Percentiles rank a stretch among this genome's conserved stretches.
phyloP scores from a whole-genome alignment of 1,140 invertebrate genomes.

The Bombus terrestris region DNA sequence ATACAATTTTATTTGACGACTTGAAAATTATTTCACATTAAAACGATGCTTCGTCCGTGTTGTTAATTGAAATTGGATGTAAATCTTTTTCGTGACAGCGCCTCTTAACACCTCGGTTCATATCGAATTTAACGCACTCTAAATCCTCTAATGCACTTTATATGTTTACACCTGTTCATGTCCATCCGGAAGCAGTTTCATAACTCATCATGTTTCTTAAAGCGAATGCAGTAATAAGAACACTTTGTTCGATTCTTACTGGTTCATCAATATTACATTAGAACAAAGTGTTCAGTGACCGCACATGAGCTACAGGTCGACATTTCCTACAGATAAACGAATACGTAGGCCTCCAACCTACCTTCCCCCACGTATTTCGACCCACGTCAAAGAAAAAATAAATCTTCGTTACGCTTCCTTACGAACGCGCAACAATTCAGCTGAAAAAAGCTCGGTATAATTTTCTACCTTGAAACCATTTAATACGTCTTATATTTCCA shows the following conservation, averaged over 20 bases:
- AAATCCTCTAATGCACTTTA: background rate
- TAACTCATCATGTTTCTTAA: background rate
- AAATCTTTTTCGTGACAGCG: background rate
- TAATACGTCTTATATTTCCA: background rate
- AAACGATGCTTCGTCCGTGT: background rate
- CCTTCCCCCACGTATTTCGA: background rate
- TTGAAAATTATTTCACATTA: background rate
- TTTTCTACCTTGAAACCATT: background rate
- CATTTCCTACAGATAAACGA: constrained; percentile 15
- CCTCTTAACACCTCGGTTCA: background rate
- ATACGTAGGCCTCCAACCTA: background rate
- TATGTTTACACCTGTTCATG: constrained; percentile 4
- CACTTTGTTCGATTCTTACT: background rate
- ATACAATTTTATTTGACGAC: background rate
- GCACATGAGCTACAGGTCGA: background rate
- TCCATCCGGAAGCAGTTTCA: background rate
- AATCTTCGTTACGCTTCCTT: background rate
- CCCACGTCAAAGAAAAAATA: constrained; percentile 19
- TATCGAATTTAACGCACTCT: background rate
- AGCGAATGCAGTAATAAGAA: background rate
- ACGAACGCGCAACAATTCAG: background rate
- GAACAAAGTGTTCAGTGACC: constrained; percentile 11
- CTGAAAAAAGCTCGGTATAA: background rate
- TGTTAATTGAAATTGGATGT: background rate
- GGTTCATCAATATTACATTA: background rate